Evolutionary conservation across 2,888 invertebrate species (phyloP), one percentile per base, ranked within the genome.

Genomic region (Gastracanthus pulcherrimus): DNA sequence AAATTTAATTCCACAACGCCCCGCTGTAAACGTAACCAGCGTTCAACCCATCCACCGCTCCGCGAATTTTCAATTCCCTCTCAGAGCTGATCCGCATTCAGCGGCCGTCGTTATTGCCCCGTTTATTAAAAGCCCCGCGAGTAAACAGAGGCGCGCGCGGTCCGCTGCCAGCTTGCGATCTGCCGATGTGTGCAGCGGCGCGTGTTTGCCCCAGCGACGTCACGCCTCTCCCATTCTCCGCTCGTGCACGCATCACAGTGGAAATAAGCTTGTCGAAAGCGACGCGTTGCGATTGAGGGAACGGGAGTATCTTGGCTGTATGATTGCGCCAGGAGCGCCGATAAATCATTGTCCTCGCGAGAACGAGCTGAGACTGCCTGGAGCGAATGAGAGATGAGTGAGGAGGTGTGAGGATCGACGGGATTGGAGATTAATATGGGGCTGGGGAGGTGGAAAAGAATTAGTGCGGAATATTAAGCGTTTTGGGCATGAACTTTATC

Each of bases 71-170:
- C 62, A 62, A 62, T 62, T 36, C 62, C 34, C 36, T 11, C 16
- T 13, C 13, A 7, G 13, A n/a, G n/a, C 23, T 19, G 48, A 9
- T 55, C 6, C 19, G 9, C n/a, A 31, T 36, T 62, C 19, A 36
- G 62, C 34, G 7, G 62, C 9, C 34, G 36, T 9, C 48, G 45
- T 55, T 76, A 69, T 69, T 76, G 55, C 48, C 34, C 23, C 60
- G 66, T 74, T 74, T 55, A 80, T 80, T 74, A 74, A 80, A 80
- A 80, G 67, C 60, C 60, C 31, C 29, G 60, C 34, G 67, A 80
- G 79, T 60, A 80, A 26, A 60, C 29, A 19, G 26, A 38, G n/a
- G n/a, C n/a, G 23, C 38, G 36, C 64, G 38, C 26, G 55, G 36
- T 19, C 29, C 58, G 38, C 31, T 41, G 38, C n/a, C n/a, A n/a